These are phyloP conservation scores for Camponotus pennsylvanicus DNA, from an alignment of 1,140 invertebrate genomes.

Conservation along the genomic window DNA sequence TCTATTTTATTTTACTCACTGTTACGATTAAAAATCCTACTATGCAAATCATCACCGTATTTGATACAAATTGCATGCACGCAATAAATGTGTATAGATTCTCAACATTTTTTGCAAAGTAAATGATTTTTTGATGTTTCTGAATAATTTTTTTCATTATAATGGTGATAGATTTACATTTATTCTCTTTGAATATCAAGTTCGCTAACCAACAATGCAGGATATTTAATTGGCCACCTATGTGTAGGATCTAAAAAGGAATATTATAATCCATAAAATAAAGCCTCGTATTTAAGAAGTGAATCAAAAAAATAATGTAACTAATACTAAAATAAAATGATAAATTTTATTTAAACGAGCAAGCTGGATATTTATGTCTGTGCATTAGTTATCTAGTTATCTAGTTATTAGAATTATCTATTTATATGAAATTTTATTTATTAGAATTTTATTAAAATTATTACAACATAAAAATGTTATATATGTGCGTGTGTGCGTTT, in stretches of 20 bases:
- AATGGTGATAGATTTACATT: background rate
- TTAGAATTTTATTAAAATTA: background rate
- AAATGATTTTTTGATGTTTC: constrained; percentile 15
- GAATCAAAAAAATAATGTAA: too few relatives aligned
- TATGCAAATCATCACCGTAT: constrained; percentile 13
- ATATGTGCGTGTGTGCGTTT: too few relatives aligned
- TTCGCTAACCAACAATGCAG: background rate
- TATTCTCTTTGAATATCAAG: background rate
- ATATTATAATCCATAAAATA: background rate
- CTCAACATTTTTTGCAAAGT: background rate
- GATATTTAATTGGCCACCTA: background rate
- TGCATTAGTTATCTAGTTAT: too few relatives aligned
- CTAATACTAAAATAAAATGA: background rate
- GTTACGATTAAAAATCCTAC: constrained; percentile 26
- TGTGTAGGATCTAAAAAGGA: background rate
- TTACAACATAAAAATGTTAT: too few relatives aligned
- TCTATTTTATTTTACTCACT: background rate
- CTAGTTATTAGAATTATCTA: too few relatives aligned
- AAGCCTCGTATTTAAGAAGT: background rate
- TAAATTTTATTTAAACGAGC: too few relatives aligned
- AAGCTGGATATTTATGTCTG: too few relatives aligned
- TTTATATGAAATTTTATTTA: too few relatives aligned
- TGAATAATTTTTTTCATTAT: constrained; percentile 1
- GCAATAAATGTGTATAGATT: background rate
- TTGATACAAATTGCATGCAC: background rate